Evolutionary conservation across 1,140 invertebrate genomes (phyloP).

Genomic region (Cataglyphis hispanica): DNA sequence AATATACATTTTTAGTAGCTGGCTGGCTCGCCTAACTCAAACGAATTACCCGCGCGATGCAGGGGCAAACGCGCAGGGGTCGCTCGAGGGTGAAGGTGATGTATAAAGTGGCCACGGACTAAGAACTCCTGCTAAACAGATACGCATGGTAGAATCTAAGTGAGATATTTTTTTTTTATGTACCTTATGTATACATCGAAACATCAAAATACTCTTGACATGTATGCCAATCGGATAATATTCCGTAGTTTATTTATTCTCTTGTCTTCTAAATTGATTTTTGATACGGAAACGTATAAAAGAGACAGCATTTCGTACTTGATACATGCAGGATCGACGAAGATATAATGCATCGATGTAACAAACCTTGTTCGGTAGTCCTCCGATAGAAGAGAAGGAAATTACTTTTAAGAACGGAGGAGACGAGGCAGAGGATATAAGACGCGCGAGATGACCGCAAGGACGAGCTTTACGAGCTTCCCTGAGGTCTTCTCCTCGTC

Average conservation of each 20-base stretch:
- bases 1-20: conserved; percentile 82
- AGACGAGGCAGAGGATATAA: conserved; percentile 12
- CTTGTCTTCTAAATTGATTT: neutral
- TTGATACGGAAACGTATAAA: neutral
- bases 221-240: neutral
- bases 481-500: conserved; percentile 75
- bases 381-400: conserved; percentile 22
- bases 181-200: conserved; percentile 5
- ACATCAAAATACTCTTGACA: neutral
- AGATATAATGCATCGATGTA: neutral
- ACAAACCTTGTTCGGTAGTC: conserved; percentile 23
- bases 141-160: conserved; percentile 44
- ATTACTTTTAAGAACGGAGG: conserved; percentile 60
- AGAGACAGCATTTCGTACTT: neutral
- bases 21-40: conserved; percentile 75
- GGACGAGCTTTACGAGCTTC: conserved; percentile 82
- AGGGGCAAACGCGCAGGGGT: conserved; percentile 60
- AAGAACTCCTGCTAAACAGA: conserved; percentile 34
- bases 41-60: conserved; percentile 72
- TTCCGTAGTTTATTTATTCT: neutral
- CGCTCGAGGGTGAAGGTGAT: conserved; percentile 62
- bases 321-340: neutral
- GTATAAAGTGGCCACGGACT: conserved; percentile 70
- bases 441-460: conserved; percentile 73
- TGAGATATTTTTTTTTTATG: conserved; percentile 40